phyloP scores from a whole-genome alignment of 2,113 vertebrate species.

The Sialia sialis region DNA sequence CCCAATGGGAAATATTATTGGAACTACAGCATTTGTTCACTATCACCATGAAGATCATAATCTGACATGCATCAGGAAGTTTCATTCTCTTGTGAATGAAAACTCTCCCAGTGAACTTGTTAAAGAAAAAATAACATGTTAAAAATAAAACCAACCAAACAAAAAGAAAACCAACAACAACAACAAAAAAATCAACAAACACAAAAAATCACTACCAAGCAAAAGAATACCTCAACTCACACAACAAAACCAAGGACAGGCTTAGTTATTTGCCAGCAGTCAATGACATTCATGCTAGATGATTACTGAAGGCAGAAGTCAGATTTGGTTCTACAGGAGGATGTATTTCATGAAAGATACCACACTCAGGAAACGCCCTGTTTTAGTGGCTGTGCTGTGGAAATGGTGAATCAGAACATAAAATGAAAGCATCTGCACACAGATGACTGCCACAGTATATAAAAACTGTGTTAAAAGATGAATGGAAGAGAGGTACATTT shows the following conservation, averaged over 20 bases:
- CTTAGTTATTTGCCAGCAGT: not conserved
- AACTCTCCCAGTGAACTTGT: not conserved
- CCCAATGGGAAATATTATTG: not conserved
- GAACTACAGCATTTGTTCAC: not conserved
- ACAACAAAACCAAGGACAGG: not conserved
- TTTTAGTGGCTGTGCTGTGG: not conserved
- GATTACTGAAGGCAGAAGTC: not conserved
- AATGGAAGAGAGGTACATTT: not conserved
- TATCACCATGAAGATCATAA: not conserved
- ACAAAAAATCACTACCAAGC: not conserved
- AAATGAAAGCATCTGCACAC: not conserved
- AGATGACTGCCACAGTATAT: not conserved
- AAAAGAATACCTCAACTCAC: not conserved
- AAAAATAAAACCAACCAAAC: not conserved
- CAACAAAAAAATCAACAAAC: not conserved
- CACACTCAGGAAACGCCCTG: not conserved
- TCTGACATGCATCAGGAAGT: not conserved
- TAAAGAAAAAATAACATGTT: not conserved
- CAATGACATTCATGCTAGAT: not conserved
- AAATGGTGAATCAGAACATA: not conserved
- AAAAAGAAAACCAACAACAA: not conserved
- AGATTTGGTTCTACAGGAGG: not conserved
- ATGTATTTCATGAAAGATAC: not conserved
- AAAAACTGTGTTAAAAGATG: not conserved
- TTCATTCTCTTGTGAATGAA: not conserved